phyloP scores from a whole-genome alignment of 2,888 invertebrate species.

The Galerucella nymphaeae region DNA sequence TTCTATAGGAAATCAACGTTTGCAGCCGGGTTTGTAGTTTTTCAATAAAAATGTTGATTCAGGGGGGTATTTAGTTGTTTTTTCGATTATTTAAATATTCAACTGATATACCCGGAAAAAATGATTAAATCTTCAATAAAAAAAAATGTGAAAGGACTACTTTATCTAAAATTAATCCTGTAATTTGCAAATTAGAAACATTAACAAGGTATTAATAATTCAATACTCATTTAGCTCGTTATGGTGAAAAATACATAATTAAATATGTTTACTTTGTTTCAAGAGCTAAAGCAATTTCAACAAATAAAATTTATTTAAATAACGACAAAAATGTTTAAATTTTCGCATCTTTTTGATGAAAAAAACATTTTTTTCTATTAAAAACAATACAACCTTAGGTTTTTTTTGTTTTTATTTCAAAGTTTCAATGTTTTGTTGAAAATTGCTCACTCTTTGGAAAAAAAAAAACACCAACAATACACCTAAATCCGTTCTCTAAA shows the following conservation, averaged over 20 bases:
- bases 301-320: too few relatives aligned
- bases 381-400: too few relatives aligned
- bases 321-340: too few relatives aligned
- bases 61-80: too few relatives aligned
- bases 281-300: not conserved
- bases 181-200: slow-evolving; percentile 13
- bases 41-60: too few relatives aligned
- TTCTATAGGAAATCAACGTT: too few relatives aligned
- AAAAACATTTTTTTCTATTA: too few relatives aligned
- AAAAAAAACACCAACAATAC: not conserved
- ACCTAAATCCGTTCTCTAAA: not conserved
- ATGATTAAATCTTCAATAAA: not conserved
- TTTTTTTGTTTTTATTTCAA: too few relatives aligned
- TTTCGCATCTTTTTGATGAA: too few relatives aligned
- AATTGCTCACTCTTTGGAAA: not conserved
- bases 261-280: not conserved
- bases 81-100: too few relatives aligned
- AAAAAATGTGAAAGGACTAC: not conserved
- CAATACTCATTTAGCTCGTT: not conserved
- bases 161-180: slow-evolving; percentile 11
- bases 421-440: not conserved
- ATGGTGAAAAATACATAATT: slow-evolving; percentile 1
- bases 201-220: slow-evolving; percentile 4
- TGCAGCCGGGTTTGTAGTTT: too few relatives aligned
- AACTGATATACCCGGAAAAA: too few relatives aligned